Percentiles rank a stretch among this genome's conserved stretches.
Conservation (phyloP, 37 sponge, comb jelly and placozoan species). For the Hexactinellida sp. region DNA sequence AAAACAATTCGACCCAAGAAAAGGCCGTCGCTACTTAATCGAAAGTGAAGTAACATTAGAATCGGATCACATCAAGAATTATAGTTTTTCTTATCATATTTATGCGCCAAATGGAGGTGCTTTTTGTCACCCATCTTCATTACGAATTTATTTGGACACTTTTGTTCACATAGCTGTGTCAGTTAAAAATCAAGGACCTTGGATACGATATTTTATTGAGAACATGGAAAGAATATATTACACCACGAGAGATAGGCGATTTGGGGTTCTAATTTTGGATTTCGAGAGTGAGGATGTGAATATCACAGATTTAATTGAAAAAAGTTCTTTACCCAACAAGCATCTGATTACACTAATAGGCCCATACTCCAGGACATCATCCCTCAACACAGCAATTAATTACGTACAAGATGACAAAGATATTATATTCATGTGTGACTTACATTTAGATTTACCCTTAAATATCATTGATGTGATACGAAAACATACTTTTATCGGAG, state of each 20-base stretch:
- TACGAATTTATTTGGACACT: background rate
- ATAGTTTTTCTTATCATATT: no score
- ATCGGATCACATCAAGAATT: no score
- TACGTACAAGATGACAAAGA: constrained; percentile 8
- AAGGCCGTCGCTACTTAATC: no score
- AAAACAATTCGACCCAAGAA: no score
- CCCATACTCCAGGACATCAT: constrained; percentile 16
- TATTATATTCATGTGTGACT: constrained; percentile 12
- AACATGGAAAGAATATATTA: constrained; percentile 49
- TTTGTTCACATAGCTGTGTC: background rate
- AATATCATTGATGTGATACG: constrained; percentile 15
- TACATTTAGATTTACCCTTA: constrained; percentile 11
- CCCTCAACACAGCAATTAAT: background rate
- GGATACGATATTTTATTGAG: constrained; percentile 47
- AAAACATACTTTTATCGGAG: constrained; percentile 42
- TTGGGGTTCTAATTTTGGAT: constrained; percentile 47
- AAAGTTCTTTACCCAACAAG: constrained; percentile 9
- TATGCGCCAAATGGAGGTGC: no score
- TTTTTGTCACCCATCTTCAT: no score
- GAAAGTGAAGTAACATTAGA: no score
- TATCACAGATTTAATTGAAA: constrained; percentile 18
- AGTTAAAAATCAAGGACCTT: constrained; percentile 46
- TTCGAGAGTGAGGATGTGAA: constrained; percentile 46
- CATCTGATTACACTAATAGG: no score
- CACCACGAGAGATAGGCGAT: constrained; percentile 34